Evolutionary conservation across 2,888 invertebrate species (phyloP), one percentile per base, ranked within the genome.

Genomic region (Philaethria dido): DNA sequence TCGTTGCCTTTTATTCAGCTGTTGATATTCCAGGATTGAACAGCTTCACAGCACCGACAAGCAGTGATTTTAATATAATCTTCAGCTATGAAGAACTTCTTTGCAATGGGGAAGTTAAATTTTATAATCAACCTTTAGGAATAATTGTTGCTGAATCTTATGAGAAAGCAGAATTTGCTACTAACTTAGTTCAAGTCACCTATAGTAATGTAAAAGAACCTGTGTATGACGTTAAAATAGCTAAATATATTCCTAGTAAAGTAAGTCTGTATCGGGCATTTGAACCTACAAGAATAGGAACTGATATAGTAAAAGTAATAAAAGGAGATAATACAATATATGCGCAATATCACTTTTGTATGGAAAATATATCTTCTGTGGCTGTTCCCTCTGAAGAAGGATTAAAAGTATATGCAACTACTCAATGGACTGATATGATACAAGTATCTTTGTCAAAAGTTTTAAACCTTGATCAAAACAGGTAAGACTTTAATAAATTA

Each of bases 41-140:
- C 80, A 79, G 81, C 62, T 94, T 91, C 73, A 82, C 87, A 25
- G 80, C 83, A 18, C 71, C 59, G 0, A 79, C 29, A 2, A 16
- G 9, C 16, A 16, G 52, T 33, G 52, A 76, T 0, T 69, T 16
- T 14, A 54, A 64, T n/a, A 39, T 73, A 0, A 72, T 74, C 29
- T 52, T 59, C 9, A 67, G 59, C 0, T 73, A 81, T 16, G 86
- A 93, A 80, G 92, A 93, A 81, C 73, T 93, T 13, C 85, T 93
- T 64, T 93, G 93, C 69, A 87, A 86, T 62, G 91, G 89, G 0
- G 80, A 88, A 61, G 92, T 96, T 0, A 81, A 88, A 68, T 95
- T 93, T 78, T 94, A 93, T 64, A 94, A 94, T 14, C 96, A 96
- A 80, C 93, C 95, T 0, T 76, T 96, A 14, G 96, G 95, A 0